Percentiles rank a stretch among this genome's conserved stretches.
Conservation (phyloP, 2,797 vertebrate species). For the Mionectes olivaceus region DNA sequence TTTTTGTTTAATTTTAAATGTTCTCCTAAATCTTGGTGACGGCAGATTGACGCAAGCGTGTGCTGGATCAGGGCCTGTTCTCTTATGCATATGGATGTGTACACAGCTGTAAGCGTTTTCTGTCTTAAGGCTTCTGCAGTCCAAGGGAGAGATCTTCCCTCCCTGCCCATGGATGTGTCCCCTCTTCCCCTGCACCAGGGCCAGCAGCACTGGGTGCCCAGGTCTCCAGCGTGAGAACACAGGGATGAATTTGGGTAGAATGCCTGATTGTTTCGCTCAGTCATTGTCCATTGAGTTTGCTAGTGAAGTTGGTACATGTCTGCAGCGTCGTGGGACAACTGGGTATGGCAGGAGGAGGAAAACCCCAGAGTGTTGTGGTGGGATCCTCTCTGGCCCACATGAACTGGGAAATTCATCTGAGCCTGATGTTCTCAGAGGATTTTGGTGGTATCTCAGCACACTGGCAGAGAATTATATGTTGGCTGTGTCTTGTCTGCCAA, state of each 20-base stretch:
- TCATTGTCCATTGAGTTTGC: fast-evolving
- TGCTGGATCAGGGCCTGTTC: slow-evolving; percentile 64
- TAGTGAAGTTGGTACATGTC: fast-evolving
- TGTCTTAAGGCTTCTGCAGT: slow-evolving; percentile 25
- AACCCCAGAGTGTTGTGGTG: too few species aligned
- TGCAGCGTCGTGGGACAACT: background rate
- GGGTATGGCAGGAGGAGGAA: background rate
- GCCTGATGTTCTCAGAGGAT: background rate
- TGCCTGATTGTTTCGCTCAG: background rate
- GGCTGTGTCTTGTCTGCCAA: background rate
- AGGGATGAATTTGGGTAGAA: background rate
- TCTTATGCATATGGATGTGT: slow-evolving; percentile 59
- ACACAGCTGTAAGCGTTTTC: slow-evolving; percentile 53
- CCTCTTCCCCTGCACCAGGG: background rate
- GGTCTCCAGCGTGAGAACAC: background rate
- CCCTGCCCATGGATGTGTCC: background rate
- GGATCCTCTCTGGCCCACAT: fast-evolving
- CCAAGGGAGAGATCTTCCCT: background rate
- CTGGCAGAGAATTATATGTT: fast-evolving
- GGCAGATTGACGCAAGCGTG: slow-evolving; percentile 57
- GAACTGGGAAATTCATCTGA: background rate
- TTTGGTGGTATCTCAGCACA: background rate
- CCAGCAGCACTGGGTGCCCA: background rate
- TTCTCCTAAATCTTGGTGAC: slow-evolving; percentile 54
- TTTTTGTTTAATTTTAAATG: slow-evolving; percentile 43